Percentiles rank a stretch among this genome's conserved stretches.
phyloP scores from a whole-genome alignment of 2,113 vertebrate genomes.

The Nesoenas mayeri region DNA sequence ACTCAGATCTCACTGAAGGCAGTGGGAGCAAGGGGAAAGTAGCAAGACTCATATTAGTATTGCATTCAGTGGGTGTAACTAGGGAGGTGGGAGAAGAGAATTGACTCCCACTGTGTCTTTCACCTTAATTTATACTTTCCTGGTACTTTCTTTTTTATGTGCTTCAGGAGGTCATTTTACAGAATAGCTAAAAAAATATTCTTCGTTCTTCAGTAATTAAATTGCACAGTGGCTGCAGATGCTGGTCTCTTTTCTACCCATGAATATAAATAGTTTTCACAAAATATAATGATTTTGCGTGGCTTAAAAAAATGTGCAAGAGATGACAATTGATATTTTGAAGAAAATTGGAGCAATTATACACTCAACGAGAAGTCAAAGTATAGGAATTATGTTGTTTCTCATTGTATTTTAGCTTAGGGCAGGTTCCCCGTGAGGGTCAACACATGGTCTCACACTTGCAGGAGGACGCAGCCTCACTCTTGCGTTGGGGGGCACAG shows the following conservation, averaged over 20 bases:
- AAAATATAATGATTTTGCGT: neutral
- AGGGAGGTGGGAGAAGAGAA: neutral
- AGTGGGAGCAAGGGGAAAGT: neutral
- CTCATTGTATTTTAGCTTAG: neutral
- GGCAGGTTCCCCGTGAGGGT: neutral
- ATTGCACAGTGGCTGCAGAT: neutral
- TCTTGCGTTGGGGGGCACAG: neutral
- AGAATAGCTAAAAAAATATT: neutral
- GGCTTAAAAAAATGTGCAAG: neutral
- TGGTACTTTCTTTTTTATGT: neutral
- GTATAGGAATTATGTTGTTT: neutral
- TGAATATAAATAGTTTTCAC: neutral
- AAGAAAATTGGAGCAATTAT: neutral
- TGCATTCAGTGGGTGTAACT: neutral
- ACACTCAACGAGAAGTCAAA: neutral
- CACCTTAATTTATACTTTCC: constrained; percentile 34
- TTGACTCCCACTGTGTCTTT: constrained; percentile 19
- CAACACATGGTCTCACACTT: neutral
- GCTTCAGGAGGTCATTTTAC: constrained; percentile 6
- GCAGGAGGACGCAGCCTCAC: neutral
- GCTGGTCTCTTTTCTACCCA: neutral
- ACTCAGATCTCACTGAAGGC: neutral
- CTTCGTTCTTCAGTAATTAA: neutral
- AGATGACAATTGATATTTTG: neutral
- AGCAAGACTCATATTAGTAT: neutral